phyloP scores from a whole-genome alignment of 2,797 vertebrate species.

The Paguma larvata region DNA sequence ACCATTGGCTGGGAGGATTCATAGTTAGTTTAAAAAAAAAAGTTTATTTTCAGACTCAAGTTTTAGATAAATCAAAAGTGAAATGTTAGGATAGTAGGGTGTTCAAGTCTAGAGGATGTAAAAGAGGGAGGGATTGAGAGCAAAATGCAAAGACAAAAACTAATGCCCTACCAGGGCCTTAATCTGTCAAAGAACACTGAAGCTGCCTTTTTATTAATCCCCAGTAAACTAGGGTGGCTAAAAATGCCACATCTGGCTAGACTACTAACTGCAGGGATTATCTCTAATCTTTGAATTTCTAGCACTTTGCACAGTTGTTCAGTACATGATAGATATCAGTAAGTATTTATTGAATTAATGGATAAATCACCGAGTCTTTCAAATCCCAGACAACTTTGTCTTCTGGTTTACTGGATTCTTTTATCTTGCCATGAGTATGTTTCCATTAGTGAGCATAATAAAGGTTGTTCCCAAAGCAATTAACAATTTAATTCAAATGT shows the following conservation, averaged over 20 bases:
- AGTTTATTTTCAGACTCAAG: background rate
- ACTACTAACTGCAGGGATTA: background rate
- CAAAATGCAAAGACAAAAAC: background rate
- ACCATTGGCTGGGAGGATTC: background rate
- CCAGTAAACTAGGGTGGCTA: background rate
- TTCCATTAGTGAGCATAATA: slow-evolving; percentile 40
- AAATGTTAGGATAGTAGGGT: background rate
- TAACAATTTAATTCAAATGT: slow-evolving; percentile 23
- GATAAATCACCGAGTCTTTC: background rate
- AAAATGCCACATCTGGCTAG: background rate
- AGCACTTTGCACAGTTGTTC: background rate
- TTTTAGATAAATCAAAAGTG: background rate
- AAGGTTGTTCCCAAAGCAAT: slow-evolving; percentile 44
- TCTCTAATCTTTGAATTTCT: slow-evolving; percentile 24
- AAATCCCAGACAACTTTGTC: background rate
- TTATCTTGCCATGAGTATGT: background rate
- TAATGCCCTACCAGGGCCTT: background rate
- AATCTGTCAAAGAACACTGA: background rate
- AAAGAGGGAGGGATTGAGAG: background rate
- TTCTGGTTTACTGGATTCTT: slow-evolving; percentile 10
- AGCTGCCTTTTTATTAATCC: background rate
- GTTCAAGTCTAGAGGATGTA: background rate
- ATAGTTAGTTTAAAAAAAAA: background rate
- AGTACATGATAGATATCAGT: background rate
- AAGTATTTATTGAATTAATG: slow-evolving; percentile 18